Base-by-base conservation (phyloP, 2,797 vertebrate genomes). In the Neopelma chrysocephalum region DNA sequence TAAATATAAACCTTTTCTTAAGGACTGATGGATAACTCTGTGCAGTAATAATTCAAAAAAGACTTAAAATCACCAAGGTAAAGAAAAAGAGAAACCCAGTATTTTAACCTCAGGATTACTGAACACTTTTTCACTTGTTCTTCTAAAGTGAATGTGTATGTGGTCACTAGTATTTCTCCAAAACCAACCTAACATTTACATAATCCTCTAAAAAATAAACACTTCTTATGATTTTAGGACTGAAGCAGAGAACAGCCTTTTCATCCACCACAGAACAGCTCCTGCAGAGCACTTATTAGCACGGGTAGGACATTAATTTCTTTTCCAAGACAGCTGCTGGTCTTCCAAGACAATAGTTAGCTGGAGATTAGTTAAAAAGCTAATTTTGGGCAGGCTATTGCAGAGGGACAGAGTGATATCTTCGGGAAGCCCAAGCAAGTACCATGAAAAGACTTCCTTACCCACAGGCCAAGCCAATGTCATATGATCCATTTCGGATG, bases 391-490 rank as follows among this genome's bases (percentile, higher is more conserved):
- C 47, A 61, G 38, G 62, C 54, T 76, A 2, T 0, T 47, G 54
- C 60, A 62, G 56, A 69, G 15, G 65, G 29, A 70, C 54, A 23
- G 10, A 31, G 31, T 4, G 29, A 38, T 65, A 58, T 76, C 29
- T 66, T 21, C 43, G 32, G 66, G 53, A 65, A 78, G 56, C 75
- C 71, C 62, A 50, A 56, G 42, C 26, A 77, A 89, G 53, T 5
- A 56, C 45, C 65, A 47, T 38, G 66, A 64, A 82, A 94, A 91
- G 70, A 58, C 43, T 38, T 88, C 84, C 99, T 97, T 96, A 99
- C 99, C 99, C 99, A 93, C 99, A 99, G 26, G 99, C 99, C 95
- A 99, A 98, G 90, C 99, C 99, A 91, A 99, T 97, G 96, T 99
- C 98, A 87, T 98, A 99, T 1, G 98, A 98, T 65, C 98, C 98